phyloP scores from a whole-genome alignment of 2,888 invertebrate species.

The Drosophila mulleri region DNA sequence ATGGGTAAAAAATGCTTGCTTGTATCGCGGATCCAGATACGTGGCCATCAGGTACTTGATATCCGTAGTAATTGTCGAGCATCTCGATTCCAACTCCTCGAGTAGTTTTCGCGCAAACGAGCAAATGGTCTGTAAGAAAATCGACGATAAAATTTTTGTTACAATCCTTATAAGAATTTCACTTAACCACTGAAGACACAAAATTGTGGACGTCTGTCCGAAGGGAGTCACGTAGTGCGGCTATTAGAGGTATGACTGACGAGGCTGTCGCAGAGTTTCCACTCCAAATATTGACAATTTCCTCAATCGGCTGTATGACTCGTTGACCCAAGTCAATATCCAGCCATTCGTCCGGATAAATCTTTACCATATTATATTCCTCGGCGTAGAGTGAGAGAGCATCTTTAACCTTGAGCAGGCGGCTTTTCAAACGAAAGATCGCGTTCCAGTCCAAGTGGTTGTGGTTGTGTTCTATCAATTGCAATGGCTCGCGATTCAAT shows the following conservation, averaged over 20 bases:
- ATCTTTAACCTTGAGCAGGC: slow-evolving; percentile 51
- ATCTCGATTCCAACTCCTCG: slow-evolving; percentile 56
- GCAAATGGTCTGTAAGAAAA: slow-evolving; percentile 48
- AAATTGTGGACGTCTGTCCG: slow-evolving; percentile 58
- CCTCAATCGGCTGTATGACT: slow-evolving; percentile 63
- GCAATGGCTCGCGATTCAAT: slow-evolving; percentile 28
- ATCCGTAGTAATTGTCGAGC: slow-evolving; percentile 39
- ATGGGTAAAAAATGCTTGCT: slow-evolving; percentile 62
- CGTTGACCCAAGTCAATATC: slow-evolving; percentile 62
- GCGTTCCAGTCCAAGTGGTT: slow-evolving; percentile 40
- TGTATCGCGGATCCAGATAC: slow-evolving; percentile 65
- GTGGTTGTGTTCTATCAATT: slow-evolving; percentile 7
- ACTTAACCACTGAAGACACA: slow-evolving; percentile 59
- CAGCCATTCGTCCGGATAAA: slow-evolving; percentile 64
- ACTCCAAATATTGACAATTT: slow-evolving; percentile 60
- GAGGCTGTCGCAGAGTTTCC: slow-evolving; percentile 43
- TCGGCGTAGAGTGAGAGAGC: slow-evolving; percentile 53
- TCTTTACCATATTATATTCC: slow-evolving; percentile 47
- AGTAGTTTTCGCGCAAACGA: slow-evolving; percentile 59
- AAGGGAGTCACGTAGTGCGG: slow-evolving; percentile 60
- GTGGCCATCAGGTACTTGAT: slow-evolving; percentile 62
- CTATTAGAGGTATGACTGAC: slow-evolving; percentile 60
- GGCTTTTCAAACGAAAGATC: slow-evolving; percentile 42
- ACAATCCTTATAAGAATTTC: too few relatives aligned
- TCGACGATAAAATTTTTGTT: too few relatives aligned